These are phyloP conservation scores for Zaprionus lineosus DNA, from an alignment of 2,888 invertebrate species.

Conservation along the genomic window DNA sequence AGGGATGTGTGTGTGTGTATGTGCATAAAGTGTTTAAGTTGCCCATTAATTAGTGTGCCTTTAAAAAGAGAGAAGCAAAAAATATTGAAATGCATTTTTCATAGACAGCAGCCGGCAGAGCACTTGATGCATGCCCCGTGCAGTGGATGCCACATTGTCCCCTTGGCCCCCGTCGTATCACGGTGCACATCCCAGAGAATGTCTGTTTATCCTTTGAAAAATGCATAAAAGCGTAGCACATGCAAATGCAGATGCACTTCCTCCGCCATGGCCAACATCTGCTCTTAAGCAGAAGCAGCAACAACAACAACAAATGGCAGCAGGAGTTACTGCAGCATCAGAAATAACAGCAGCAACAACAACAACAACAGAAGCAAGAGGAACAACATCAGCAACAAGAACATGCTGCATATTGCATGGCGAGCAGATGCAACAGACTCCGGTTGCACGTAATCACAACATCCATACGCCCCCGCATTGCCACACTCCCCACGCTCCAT, in stretches of 20 bases:
- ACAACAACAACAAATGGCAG: conserved; percentile 8
- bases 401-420: conserved; percentile 65
- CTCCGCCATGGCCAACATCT: conserved; percentile 23
- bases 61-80: conserved; percentile 28
- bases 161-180: no score
- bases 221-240: conserved; percentile 61
- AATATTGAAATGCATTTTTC: conserved; percentile 73
- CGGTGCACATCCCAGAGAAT: not conserved
- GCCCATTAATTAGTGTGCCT: conserved; percentile 66
- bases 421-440: conserved; percentile 33
- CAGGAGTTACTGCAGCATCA: conserved; percentile 23
- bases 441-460: conserved; percentile 14
- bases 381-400: no score
- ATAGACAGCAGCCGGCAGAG: conserved; percentile 34
- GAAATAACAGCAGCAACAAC: conserved; percentile 25
- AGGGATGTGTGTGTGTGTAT: conserved; percentile 20
- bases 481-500: no score
- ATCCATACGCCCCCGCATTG: no score
- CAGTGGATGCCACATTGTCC: no score
- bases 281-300: conserved; percentile 51
- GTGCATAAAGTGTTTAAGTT: conserved; percentile 26
- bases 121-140: conserved; percentile 22
- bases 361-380: conserved; percentile 16
- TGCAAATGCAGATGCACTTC: conserved; percentile 53
- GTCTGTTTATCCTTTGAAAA: conserved; percentile 51